Percentiles rank a stretch among this genome's conserved stretches.
Evolutionary conservation across 2,797 vertebrate genomes (phyloP).

Genomic region (Eleutherodactylus coqui): DNA sequence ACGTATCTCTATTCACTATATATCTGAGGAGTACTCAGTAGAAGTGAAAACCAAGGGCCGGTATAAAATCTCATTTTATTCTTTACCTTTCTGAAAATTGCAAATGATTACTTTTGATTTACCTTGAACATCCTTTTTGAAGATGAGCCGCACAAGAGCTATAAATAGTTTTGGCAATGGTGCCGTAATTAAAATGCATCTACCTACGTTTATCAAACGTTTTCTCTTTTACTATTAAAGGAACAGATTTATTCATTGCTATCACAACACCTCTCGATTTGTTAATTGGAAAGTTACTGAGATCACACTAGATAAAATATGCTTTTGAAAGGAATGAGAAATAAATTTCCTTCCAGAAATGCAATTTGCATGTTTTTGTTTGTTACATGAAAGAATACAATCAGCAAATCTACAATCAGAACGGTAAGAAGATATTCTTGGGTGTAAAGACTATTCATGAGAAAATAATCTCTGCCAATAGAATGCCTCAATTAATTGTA

Average conservation of each 20-base stretch:
- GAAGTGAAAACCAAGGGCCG: too few species aligned
- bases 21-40: too few species aligned
- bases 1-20: too few species aligned
- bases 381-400: neutral
- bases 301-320: neutral
- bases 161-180: neutral
- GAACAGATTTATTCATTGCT: neutral
- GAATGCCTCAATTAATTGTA: neutral
- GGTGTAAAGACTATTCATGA: neutral
- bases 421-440: neutral
- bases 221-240: neutral
- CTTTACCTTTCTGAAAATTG: neutral
- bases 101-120: neutral
- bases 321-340: neutral
- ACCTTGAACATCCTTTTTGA: neutral
- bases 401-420: conserved; percentile 1
- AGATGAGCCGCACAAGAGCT: neutral
- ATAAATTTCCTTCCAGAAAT: conserved; percentile 1
- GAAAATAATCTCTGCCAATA: neutral
- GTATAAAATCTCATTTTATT: neutral
- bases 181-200: conserved; percentile 5
- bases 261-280: neutral
- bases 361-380: neutral
- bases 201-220: neutral
- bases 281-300: conserved; percentile 9